Base-by-base conservation (phyloP, 2,797 vertebrate species). In the Myioborus miniatus region DNA sequence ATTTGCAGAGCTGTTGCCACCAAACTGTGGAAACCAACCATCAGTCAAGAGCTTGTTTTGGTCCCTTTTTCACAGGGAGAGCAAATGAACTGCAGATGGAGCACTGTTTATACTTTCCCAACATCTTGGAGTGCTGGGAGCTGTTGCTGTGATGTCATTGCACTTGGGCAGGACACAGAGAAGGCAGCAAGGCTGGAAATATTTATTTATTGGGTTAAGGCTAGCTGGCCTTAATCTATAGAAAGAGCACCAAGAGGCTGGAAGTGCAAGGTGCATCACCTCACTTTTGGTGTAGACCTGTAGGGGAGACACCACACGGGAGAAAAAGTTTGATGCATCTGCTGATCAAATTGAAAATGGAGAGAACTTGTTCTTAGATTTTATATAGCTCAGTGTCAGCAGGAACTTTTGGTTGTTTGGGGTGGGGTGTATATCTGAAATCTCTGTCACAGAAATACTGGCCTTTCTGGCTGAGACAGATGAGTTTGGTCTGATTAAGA, bases 71-170 rank as follows among this genome's bases (percentile, higher is more conserved):
- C 91, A 67, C 53, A 94, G 62, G 8, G 2, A 65, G 86, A 93
- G 72, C 83, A 94, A 95, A 93, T 70, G 84, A 96, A 46, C 91
- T 95, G 83, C 91, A 97, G 93, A 96, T 88, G 91, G 84, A 75
- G 74, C 49, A 52, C 72, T 93, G 86, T 96, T 97, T 97, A 93
- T 86, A 93, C 36, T 94, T 97, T 92, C 93, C 65, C 78, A 94
- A 87, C 56, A 41, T 80, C 67, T 89, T 58, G 3, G 58, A 84
- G 71, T 23, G 52, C 36, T 4, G 43, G 81, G 74, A 92, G 30
- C 77, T 29, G 59, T 52, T 13, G 7, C 71, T 71, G 75, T 85
- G 90, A 87, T 93, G 85, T 89, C 84, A 67, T 30, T 77, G 64
- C 8, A 2, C 34, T 72, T 46, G 65, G 46, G 52, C 78, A 93